Conservation (phyloP, 2,113 vertebrate genomes). For the Hyaena hyaena region DNA sequence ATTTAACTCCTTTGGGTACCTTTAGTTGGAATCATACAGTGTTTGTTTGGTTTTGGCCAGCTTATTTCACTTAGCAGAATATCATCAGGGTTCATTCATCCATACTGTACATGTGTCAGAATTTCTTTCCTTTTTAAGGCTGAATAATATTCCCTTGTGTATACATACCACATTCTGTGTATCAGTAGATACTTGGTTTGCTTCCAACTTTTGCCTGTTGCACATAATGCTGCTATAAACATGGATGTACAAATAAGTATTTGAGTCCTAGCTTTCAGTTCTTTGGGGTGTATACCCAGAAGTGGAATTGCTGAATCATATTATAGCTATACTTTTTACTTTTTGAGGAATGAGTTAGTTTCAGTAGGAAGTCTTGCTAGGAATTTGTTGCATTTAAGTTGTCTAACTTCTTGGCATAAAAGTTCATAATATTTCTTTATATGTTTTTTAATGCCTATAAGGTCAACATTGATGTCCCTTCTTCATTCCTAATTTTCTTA, state of each 20-base stretch:
- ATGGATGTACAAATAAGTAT: not conserved
- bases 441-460: not conserved
- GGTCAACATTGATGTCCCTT: not conserved
- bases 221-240: not conserved
- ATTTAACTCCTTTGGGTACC: not conserved
- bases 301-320: not conserved
- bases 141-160: not conserved
- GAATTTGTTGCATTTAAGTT: not conserved
- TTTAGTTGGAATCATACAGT: not conserved
- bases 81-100: not conserved
- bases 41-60: not conserved
- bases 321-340: not conserved
- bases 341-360: not conserved
- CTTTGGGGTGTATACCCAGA: not conserved
- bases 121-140: not conserved
- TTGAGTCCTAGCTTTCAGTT: not conserved
- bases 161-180: not conserved
- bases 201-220: not conserved
- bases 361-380: not conserved
- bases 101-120: not conserved
- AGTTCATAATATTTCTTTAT: not conserved
- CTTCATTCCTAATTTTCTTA: not conserved
- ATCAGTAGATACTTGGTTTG: not conserved
- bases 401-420: not conserved
- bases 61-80: not conserved